Evolutionary conservation across 2,888 invertebrate species (phyloP), one percentile per base, ranked within the genome.

Genomic region (Exocentrus adspersus): DNA sequence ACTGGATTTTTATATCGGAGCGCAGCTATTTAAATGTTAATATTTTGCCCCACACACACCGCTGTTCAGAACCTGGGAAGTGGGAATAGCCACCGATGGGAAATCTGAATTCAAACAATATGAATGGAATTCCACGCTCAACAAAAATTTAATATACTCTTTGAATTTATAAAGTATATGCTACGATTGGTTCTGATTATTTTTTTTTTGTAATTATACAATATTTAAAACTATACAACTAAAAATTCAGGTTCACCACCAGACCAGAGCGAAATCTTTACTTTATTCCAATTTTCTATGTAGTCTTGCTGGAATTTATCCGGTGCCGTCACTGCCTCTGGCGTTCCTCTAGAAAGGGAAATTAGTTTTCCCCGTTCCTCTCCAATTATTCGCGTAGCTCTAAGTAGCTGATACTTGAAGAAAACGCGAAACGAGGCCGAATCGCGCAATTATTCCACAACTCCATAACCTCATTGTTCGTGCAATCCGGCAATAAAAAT

Each of bases 41-140:
- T 16, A 48, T 30, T 48, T 16, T 53, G n/a, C n/a, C n/a, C 12
- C 21, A 24, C 43, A 30, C 16, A 9, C 24, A 24, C n/a, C n/a
- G n/a, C n/a, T 9, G 50, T 50, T 48, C 14, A 24, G 48, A 41
- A 61, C 37, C 52, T 28, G 16, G 46, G 45, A 41, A 61, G 53
- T 61, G 45, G 41, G 54, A 48, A 61, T 61, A 41, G 48, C 61
- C 54, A 16, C 16, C 24, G 48, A 48, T 41, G 28, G 20, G 17
- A 54, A 54, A 61, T 48, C 28, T 45, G 48, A 54, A 54, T 61
- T 61, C 61, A 61, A 50, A 52, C 61, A 54, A 48, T 48, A n/a
- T n/a, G n/a, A n/a, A n/a, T n/a, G n/a, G n/a, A n/a, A n/a, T n/a
- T n/a, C n/a, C n/a, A n/a, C n/a, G n/a, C n/a, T n/a, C n/a, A n/a